Percentiles rank a stretch among this genome's conserved stretches.
Conservation (phyloP, 2,888 invertebrate species). For the Pristionchus japonicus region DNA sequence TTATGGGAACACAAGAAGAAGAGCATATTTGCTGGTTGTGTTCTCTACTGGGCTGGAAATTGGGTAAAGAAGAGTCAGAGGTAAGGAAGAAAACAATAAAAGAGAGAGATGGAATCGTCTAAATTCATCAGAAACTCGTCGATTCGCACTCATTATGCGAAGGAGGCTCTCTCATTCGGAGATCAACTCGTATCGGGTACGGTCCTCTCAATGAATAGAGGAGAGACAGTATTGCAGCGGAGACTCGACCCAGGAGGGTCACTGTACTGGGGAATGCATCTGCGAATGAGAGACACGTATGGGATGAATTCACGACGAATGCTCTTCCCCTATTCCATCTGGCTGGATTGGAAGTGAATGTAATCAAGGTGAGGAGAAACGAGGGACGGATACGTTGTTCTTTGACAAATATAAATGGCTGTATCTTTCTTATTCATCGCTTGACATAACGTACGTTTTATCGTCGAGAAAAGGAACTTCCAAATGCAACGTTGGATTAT, state of each 20-base stretch:
- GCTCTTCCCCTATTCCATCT: slow-evolving; percentile 71
- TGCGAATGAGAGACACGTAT: slow-evolving; percentile 65
- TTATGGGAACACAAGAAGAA: slow-evolving; percentile 68
- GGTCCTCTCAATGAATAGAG: not conserved
- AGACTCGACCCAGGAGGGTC: slow-evolving; percentile 63
- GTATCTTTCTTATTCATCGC: too few species aligned
- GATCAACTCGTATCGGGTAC: slow-evolving; percentile 58
- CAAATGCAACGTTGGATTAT: too few species aligned
- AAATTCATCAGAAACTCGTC: slow-evolving; percentile 57
- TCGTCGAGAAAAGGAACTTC: too few species aligned
- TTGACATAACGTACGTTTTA: too few species aligned
- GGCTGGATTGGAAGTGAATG: slow-evolving; percentile 70
- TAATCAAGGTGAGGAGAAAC: slow-evolving; percentile 60
- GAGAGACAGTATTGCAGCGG: slow-evolving; percentile 53
- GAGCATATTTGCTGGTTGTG: slow-evolving; percentile 58
- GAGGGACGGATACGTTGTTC: too few species aligned
- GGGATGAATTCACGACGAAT: slow-evolving; percentile 68
- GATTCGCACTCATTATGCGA: slow-evolving; percentile 65
- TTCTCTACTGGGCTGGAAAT: slow-evolving; percentile 58
- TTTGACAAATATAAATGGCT: too few species aligned
- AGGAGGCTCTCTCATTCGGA: slow-evolving; percentile 64
- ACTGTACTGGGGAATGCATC: slow-evolving; percentile 67
- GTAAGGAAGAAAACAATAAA: not conserved
- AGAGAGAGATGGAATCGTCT: not conserved
- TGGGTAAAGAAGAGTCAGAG: slow-evolving; percentile 49